Evolutionary conservation across 2,113 vertebrate genomes (phyloP).

Genomic region (Hydropotes inermis): DNA sequence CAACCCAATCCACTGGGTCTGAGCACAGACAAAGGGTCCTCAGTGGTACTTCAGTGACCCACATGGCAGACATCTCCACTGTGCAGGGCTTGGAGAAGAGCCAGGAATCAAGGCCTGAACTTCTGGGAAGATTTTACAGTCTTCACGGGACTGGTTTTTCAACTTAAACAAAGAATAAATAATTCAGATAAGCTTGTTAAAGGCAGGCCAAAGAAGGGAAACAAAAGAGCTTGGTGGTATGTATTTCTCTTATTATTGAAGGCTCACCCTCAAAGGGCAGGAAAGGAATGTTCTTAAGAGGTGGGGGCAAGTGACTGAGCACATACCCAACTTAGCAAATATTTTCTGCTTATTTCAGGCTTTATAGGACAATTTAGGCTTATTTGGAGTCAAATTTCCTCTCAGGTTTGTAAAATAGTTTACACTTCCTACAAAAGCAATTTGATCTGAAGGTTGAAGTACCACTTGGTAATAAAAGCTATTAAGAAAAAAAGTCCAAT

Average conservation of each 20-base stretch:
- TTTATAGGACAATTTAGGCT: background rate
- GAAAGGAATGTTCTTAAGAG: background rate
- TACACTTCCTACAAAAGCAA: background rate
- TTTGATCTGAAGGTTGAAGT: background rate
- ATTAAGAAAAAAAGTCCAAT: background rate
- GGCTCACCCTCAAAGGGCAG: background rate
- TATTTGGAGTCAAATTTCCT: background rate
- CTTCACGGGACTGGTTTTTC: background rate
- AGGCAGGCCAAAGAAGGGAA: background rate
- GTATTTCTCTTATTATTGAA: background rate
- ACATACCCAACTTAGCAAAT: background rate
- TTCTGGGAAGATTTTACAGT: background rate
- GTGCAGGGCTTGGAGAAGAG: background rate
- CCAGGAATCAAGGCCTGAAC: background rate
- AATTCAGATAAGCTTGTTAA: background rate
- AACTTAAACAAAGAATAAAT: background rate
- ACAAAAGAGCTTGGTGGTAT: background rate
- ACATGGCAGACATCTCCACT: fast-evolving
- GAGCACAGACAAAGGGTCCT: background rate
- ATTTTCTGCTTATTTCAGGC: background rate
- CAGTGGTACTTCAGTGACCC: background rate
- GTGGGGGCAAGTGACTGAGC: background rate
- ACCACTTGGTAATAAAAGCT: background rate
- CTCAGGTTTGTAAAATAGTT: background rate
- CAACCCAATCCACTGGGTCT: background rate